These are phyloP conservation scores for Spea hammondii DNA, from an alignment of 2,797 vertebrate species.

Conservation along the genomic window DNA sequence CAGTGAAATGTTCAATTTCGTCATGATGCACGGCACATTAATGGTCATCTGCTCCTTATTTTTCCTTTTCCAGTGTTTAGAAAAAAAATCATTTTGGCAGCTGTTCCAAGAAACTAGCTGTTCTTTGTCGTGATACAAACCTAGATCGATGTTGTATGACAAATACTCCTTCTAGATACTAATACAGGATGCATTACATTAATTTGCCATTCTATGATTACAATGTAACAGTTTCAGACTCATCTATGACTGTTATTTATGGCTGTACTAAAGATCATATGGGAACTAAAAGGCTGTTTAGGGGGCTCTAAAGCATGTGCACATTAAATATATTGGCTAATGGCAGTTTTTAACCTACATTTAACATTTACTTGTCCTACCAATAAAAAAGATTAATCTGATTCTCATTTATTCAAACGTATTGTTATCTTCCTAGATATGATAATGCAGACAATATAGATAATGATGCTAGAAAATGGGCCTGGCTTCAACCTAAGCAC, in stretches of 20 bases:
- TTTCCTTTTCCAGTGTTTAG: conserved; percentile 17
- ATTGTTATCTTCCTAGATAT: neutral
- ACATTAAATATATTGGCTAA: conserved; percentile 52
- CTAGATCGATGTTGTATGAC: conserved; percentile 29
- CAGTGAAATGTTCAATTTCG: conserved; percentile 20
- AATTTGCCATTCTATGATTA: conserved; percentile 54
- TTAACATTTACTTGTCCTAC: conserved; percentile 17
- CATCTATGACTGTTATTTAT: conserved; percentile 48
- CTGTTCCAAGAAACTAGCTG: conserved; percentile 44
- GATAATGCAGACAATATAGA: too few species aligned
- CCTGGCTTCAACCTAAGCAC: too few species aligned
- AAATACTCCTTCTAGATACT: conserved; percentile 44
- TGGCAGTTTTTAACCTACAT: conserved; percentile 48
- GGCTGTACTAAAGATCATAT: conserved; percentile 51
- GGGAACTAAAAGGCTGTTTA: conserved; percentile 17
- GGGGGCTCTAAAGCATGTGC: conserved; percentile 46
- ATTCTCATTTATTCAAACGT: neutral
- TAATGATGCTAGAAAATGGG: too few species aligned
- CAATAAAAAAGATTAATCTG: conserved; percentile 18
- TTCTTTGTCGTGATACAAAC: conserved; percentile 44
- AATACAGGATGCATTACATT: conserved; percentile 47
- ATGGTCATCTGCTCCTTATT: neutral
- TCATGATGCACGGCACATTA: conserved; percentile 16
- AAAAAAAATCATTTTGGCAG: conserved; percentile 34
- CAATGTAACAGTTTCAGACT: conserved; percentile 47